Evolutionary conservation across 1,140 invertebrate species (phyloP), one percentile per base, ranked within the genome.

Genomic region (Aphidius gifuensis): DNA sequence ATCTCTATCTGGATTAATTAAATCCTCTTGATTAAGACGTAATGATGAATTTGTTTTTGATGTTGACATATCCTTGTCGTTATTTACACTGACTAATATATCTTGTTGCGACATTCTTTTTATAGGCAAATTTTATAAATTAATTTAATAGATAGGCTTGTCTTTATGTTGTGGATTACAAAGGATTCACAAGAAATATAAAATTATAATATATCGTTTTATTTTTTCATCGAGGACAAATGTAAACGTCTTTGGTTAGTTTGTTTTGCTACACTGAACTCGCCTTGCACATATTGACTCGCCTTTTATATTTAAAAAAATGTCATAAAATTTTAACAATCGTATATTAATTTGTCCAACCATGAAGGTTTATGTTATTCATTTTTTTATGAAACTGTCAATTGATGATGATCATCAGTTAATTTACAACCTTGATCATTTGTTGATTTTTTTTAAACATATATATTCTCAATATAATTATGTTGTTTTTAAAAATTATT

Each of bases 41-140:
- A 69, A 47, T 47, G 76, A 59, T 48, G 77, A 79, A 63, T 72
- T 73, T 45, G 66, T 77, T 70, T 78, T 79, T 61, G 76, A 79
- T 57, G 70, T 66, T 45, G 76, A 77, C 75, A 78, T 78, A 48
- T 74, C 75, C 65, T 73, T 76, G 55, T 78, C 76, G 68, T 69
- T 71, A 46, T 69, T 66, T 56, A 59, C 66, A 79, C 77, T 78
- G 69, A 55, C 62, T 61, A 62, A 66, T 56, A 62, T 64, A 58
- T 73, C 72, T 62, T 62, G 48, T 58, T 77, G 69, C 54, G 71
- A 76, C 77, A 77, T 79, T 9, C 70, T 64, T 76, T 75, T 79
- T 78, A 77, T 79, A 78, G 60, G 39, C 56, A 45, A 53, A 50
- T 47, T 59, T 55, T 44, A 62, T 46, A 43, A 46, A 64, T 8